Percentiles rank a stretch among this genome's conserved stretches.
phyloP scores from a whole-genome alignment of 2,888 invertebrate genomes.

The Autographa gamma region DNA sequence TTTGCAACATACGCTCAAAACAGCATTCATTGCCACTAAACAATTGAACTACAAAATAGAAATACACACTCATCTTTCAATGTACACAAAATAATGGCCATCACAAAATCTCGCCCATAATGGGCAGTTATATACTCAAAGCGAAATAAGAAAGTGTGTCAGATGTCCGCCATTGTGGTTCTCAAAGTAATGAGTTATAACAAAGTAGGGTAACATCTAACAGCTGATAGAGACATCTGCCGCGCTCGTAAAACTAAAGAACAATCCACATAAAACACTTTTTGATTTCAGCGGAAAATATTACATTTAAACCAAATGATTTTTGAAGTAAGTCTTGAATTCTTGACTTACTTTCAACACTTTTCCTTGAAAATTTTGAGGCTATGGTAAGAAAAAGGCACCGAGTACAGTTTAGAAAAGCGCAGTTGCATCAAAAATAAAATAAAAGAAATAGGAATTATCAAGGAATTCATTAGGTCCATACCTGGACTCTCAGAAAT shows the following conservation, averaged over 20 bases:
- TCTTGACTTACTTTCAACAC: no score
- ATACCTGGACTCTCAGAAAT: no score
- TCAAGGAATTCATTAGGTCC: no score
- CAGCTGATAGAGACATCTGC: constrained; percentile 43
- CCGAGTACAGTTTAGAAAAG: no score
- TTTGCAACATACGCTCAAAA: no score
- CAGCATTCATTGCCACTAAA: not conserved
- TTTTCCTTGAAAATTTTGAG: no score
- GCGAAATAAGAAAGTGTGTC: not conserved
- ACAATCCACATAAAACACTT: not conserved
- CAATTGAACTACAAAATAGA: not conserved
- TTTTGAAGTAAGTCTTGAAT: no score
- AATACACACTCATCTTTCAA: not conserved
- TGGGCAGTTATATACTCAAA: not conserved
- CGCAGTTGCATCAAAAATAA: no score
- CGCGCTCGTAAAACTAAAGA: constrained; percentile 36
- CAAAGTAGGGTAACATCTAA: constrained; percentile 44
- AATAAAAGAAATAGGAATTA: no score
- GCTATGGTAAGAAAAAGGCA: no score
- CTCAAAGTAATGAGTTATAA: constrained; percentile 22
- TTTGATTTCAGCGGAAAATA: no score
- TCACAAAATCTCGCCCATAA: not conserved
- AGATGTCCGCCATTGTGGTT: constrained; percentile 15
- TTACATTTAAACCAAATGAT: no score
- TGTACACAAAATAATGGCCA: not conserved